Conservation (phyloP, 53 echinoderm and acorn worm genomes). For the Apostichopus leukothele region DNA sequence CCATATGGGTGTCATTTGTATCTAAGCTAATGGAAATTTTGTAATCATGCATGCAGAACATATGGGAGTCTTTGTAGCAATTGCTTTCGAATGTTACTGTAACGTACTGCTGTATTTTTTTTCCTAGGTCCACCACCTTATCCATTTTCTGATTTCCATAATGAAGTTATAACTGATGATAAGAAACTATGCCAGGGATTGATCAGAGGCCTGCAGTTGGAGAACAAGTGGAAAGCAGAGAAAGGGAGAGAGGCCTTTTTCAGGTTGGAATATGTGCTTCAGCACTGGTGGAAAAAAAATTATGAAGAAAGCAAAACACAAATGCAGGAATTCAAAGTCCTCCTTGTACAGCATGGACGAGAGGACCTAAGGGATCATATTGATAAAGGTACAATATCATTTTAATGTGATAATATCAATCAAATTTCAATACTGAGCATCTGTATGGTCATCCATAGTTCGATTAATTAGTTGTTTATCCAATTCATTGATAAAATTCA, state of each 20-base stretch:
- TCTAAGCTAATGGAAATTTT: no score
- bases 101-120: neutral
- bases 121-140: conserved; percentile 2
- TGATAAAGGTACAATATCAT: conserved; percentile 14
- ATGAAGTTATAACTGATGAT: neutral
- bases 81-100: no score
- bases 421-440: no score
- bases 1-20: no score
- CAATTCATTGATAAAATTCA: no score
- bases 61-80: no score
- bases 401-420: no score
- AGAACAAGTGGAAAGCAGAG: neutral
- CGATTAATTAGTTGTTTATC: no score
- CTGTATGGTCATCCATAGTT: no score
- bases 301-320: neutral
- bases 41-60: no score
- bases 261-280: neutral
- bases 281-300: conserved; percentile 3
- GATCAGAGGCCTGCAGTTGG: neutral
- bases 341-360: neutral
- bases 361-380: conserved; percentile 13
- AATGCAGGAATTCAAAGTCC: neutral
- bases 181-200: neutral
- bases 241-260: neutral
- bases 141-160: neutral